These are phyloP conservation scores for Pangasius sanitwongsei DNA, from an alignment of 2,797 vertebrate species.

Conservation along the genomic window DNA sequence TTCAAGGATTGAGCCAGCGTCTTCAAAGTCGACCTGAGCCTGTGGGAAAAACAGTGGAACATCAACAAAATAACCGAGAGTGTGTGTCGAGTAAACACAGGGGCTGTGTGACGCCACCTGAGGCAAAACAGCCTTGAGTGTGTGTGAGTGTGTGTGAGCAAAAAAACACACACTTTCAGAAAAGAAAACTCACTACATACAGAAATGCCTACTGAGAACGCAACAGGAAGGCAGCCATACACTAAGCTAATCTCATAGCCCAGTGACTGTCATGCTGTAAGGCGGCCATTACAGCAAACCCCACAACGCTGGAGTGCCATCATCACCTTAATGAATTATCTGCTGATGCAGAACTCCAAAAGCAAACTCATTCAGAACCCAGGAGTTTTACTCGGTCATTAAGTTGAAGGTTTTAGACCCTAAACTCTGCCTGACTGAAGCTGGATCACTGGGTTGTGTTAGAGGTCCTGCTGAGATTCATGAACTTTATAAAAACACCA, in stretches of 20 bases:
- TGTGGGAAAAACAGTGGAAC: neutral
- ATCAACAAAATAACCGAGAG: neutral
- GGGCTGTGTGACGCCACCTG: neutral
- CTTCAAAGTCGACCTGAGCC: neutral
- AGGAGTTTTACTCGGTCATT: neutral
- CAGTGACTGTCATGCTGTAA: constrained; percentile 9
- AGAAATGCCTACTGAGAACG: neutral
- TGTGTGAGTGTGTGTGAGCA: constrained; percentile 18
- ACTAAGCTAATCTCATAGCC: constrained; percentile 25
- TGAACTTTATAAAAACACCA: neutral
- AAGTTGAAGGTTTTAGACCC: neutral
- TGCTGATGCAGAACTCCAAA: neutral
- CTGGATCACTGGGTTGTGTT: neutral
- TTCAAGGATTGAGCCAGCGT: neutral
- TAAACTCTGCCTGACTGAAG: neutral
- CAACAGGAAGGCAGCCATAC: neutral
- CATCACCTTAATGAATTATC: neutral
- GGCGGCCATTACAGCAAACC: neutral
- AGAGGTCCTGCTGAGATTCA: neutral
- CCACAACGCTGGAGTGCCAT: neutral
- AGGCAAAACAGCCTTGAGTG: neutral
- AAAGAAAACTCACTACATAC: neutral
- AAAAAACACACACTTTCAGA: neutral
- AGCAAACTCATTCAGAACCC: neutral
- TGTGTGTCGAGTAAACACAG: neutral